Conservation (phyloP, 2,797 vertebrate species). For the Hemibagrus guttatus region DNA sequence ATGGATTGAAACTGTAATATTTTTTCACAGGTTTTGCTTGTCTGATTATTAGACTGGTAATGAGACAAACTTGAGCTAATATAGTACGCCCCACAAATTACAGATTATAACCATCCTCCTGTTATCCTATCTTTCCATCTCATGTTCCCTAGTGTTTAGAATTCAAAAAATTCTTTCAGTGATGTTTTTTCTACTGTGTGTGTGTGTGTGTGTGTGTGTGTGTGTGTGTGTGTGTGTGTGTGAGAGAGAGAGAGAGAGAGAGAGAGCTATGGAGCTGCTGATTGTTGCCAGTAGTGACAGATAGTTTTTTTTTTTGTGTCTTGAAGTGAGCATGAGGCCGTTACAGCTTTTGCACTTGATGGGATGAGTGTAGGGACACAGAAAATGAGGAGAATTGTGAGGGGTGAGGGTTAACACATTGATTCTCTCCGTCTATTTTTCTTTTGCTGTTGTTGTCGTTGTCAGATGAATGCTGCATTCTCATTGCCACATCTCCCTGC, state of each 20-base stretch:
- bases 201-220: neutral
- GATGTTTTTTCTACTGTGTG: neutral
- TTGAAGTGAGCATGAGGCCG: neutral
- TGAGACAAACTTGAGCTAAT: neutral
- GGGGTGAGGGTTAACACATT: slow-evolving; percentile 10
- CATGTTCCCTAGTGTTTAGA: slow-evolving; percentile 14
- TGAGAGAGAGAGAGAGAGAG: slow-evolving; percentile 3
- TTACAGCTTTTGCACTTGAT: slow-evolving; percentile 36
- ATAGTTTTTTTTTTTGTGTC: slow-evolving; percentile 38
- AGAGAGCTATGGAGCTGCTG: slow-evolving; percentile 28
- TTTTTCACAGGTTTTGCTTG: neutral
- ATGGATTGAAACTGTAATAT: neutral
- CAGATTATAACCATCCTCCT: slow-evolving; percentile 33
- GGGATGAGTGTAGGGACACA: slow-evolving; percentile 3
- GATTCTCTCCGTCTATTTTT: slow-evolving; percentile 3
- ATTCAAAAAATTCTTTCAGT: neutral
- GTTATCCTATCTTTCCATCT: neutral
- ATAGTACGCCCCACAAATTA: neutral
- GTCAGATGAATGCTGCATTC: slow-evolving; percentile 9
- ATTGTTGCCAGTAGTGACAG: slow-evolving; percentile 44
- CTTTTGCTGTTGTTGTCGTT: neutral
- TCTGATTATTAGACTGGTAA: neutral
- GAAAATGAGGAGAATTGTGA: slow-evolving; percentile 16
- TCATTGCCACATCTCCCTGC: slow-evolving; percentile 8
- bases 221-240: neutral